These are phyloP conservation scores for Cryptus viduatorius DNA, from an alignment of 2,888 invertebrate genomes.

Conservation along the genomic window DNA sequence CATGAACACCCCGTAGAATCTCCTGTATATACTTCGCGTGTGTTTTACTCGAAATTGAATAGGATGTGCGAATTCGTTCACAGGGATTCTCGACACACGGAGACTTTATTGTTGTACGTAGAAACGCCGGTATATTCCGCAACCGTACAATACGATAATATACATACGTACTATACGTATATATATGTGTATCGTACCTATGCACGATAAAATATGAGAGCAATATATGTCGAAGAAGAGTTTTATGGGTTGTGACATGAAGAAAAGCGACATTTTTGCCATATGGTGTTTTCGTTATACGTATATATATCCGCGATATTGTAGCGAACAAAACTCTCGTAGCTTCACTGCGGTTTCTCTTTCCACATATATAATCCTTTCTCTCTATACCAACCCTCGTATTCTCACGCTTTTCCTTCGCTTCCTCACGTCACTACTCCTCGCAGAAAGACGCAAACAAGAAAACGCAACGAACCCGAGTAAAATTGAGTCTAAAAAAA, in stretches of 20 bases:
- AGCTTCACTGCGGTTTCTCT: conserved; percentile 40
- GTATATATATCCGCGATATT: conserved; percentile 11
- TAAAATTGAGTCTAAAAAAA: background rate
- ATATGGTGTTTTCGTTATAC: conserved; percentile 45
- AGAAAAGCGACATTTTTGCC: conserved; percentile 35
- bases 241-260: conserved; percentile 51
- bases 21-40: background rate
- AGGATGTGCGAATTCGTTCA: background rate
- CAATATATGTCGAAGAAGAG: conserved; percentile 32
- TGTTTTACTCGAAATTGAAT: conserved; percentile 13
- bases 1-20: conserved; percentile 1
- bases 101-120: conserved; percentile 24
- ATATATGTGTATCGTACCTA: background rate
- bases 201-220: background rate
- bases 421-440: conserved; percentile 5
- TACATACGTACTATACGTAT: background rate
- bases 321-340: conserved; percentile 19
- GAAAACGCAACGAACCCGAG: conserved; percentile 6
- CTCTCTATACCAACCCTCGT: conserved; percentile 4
- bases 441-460: background rate
- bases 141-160: conserved; percentile 8
- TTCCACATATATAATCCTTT: conserved; percentile 16
- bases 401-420: conserved; percentile 53
- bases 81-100: background rate
- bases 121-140: conserved; percentile 8